A percentile compares a stretch with the other conserved stretches of the same genome.
phyloP scores from a whole-genome alignment of 2,113 vertebrate genomes.

The Melanocharis versteri region DNA sequence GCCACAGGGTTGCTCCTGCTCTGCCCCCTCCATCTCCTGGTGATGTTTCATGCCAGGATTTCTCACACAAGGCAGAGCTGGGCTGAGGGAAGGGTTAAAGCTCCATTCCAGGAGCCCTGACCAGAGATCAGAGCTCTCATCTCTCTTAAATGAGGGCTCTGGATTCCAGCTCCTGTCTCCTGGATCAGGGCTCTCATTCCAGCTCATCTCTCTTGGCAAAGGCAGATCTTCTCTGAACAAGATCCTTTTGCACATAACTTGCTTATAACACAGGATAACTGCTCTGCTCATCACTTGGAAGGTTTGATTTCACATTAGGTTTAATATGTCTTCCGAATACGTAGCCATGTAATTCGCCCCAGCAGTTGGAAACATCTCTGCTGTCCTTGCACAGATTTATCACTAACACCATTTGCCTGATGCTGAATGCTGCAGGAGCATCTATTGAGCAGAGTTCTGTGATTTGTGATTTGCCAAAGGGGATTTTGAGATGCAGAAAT shows the following conservation, averaged over 20 bases:
- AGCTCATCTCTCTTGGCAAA: not conserved
- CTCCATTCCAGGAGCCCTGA: not conserved
- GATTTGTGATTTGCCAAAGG: conserved; percentile 36
- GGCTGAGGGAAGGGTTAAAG: not conserved
- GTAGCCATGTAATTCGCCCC: not conserved
- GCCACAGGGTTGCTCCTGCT: not conserved
- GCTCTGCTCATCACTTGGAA: not conserved
- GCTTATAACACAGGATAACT: not conserved
- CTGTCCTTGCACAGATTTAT: conserved; percentile 31
- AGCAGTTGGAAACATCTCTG: not conserved
- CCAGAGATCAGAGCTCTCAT: not conserved
- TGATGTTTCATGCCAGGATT: not conserved
- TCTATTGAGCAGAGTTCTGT: not conserved
- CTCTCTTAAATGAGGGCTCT: not conserved
- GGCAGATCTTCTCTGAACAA: not conserved
- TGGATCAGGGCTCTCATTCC: not conserved
- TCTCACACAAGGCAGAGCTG: not conserved
- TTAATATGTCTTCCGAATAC: not conserved
- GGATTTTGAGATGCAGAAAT: conserved; percentile 7
- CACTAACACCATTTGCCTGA: not conserved
- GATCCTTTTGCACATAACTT: not conserved
- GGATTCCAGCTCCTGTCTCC: not conserved
- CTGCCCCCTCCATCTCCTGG: not conserved
- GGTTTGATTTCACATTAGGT: not conserved
- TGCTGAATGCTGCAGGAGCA: not conserved